Base-by-base conservation (phyloP, 2,888 invertebrate genomes). In the Lepidonotus clava region DNA sequence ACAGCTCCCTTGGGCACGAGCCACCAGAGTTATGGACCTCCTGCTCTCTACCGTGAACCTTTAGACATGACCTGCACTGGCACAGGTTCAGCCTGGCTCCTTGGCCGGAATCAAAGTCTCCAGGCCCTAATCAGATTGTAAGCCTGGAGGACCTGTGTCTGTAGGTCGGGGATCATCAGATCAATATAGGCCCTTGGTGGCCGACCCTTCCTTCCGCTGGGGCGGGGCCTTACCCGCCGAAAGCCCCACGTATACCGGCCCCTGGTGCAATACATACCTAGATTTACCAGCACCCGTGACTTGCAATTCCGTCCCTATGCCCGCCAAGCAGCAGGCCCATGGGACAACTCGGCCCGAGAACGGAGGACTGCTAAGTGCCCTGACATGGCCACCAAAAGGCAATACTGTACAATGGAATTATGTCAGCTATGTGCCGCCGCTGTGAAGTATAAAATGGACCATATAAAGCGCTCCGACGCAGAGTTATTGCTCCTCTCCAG, bases 41-140 rank as follows among this genome's bases (percentile, higher is more conserved):
- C 28, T 11, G 11, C 28, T 61, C n/a, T 32, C 61, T 24, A 61
- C 61, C 24, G 61, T 61, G 61, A 61, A 32, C 61, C 61, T 24
- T 24, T 61, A 18, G 24, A 61, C 61, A 18, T 61, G 61, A 61
- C 61, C 61, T 32, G 28, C n/a, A 11, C 28, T 24, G n/a, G 28
- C 21, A 11, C 28, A n/a, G n/a, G 61, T 32, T 61, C 61, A 24
- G 61, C 14, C 46, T 18, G 46, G 18, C 46, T 46, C 46, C 46
- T 46, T 46, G 46, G 46, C 61, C 61, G 61, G 61, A 32, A 61
- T 61, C 61, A 61, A 61, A 61, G 61, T 61, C 61, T 61, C 61
- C 24, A 14, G 61, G 61, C 61, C 28, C 61, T 61, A 61, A 61
- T 61, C 61, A 61, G 61, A 61, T 61, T 61, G 61, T 61, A 61